phyloP scores from a whole-genome alignment of 2,113 vertebrate species.

The Hirundichthys speculiger region DNA sequence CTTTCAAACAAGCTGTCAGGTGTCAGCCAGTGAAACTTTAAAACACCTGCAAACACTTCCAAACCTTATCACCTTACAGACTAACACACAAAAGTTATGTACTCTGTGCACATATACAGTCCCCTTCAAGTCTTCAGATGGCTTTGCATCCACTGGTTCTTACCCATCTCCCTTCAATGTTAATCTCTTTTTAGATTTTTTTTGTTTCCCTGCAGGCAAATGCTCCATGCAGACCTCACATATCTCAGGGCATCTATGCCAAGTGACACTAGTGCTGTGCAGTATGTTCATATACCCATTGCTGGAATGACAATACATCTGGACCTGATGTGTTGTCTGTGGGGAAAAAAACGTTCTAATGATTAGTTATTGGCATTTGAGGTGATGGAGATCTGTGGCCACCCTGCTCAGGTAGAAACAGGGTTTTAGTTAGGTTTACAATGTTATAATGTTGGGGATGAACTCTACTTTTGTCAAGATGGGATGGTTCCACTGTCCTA shows the following conservation, averaged over 20 bases:
- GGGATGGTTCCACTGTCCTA: no score
- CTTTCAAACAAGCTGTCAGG: conserved; percentile 33
- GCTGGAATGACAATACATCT: conserved; percentile 36
- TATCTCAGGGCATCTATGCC: conserved; percentile 29
- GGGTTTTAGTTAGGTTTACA: no score
- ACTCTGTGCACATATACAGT: neutral
- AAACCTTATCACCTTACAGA: conserved; percentile 16
- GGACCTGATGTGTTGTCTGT: conserved; percentile 10
- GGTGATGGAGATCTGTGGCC: conserved; percentile 28
- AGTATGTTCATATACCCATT: conserved; percentile 39
- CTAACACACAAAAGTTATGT: conserved; percentile 12
- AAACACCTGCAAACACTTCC: conserved; percentile 26
- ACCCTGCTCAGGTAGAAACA: neutral
- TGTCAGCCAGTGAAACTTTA: conserved; percentile 27
- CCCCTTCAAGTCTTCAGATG: conserved; percentile 10
- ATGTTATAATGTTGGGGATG: no score
- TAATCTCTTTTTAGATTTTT: conserved; percentile 56
- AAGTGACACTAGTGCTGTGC: conserved; percentile 1
- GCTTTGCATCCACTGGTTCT: conserved; percentile 11
- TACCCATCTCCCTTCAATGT: neutral
- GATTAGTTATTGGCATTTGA: conserved; percentile 34
- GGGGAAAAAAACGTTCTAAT: conserved; percentile 13
- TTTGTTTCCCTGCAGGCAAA: conserved; percentile 26
- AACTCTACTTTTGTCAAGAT: no score
- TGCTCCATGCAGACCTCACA: conserved; percentile 14